Base-by-base conservation (phyloP, 2,797 vertebrate genomes). In the Ciconia nigra region DNA sequence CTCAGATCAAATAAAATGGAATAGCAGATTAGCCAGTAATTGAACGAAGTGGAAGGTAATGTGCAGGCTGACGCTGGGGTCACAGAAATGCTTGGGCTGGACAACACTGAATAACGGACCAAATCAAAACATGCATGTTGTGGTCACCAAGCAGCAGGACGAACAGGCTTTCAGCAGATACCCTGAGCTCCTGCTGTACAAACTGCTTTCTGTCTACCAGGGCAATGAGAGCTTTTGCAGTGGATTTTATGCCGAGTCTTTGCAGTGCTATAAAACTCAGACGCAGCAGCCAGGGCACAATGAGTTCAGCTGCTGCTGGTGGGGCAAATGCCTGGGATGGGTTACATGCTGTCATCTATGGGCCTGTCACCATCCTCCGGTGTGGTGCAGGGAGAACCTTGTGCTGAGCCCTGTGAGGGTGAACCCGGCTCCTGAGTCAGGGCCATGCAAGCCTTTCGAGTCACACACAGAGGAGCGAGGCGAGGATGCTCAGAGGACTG, bases 1-100 rank as follows among this genome's bases (percentile, higher is more conserved):
- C 65, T 87, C 37, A 74, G 84, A 80, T 89, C 74, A 92, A 93
- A 92, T 51, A 47, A 95, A 97, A 93, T 46, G 74, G 81, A 92
- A 74, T 18, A 72, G 79, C 57, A 93, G 87, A 95, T 93, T 72
- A 94, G 44, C 19, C 65, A 81, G 49, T 87, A 90, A 96, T 66
- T 74, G 57, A 91, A 79, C 70, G 59, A 88, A 90, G 62, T 28
- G 59, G 44, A 90, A 92, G 22, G 41, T 26, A 49, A 57, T 29
- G 37, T 15, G 65, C 69, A 77, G 78, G 67, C 71, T 87, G 66
- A n/a, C 71, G 31, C 37, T 57, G 51, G 19, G 52, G n/a, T 80
- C 78, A 73, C 52, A 93, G 86, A 80, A 89, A 58, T 46, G 24
- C 39, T 90, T 77, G 74, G 47, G 52, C 26, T 80, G 61, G 54